Conservation (phyloP, 2,113 vertebrate species). For the Misgurnus anguillicaudatus region DNA sequence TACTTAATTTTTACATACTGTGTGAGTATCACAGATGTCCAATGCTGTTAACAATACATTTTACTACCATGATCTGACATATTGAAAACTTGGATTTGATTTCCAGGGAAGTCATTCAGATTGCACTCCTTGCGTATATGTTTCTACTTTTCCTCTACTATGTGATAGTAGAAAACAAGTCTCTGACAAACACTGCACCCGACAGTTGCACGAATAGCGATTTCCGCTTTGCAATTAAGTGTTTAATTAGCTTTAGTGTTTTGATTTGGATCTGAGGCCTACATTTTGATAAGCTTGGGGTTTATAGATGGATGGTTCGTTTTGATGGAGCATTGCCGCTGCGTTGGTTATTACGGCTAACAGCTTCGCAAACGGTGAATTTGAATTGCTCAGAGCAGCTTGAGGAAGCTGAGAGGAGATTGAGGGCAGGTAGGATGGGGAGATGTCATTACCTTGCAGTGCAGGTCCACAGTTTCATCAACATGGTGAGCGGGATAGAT, state of each 20-base stretch:
- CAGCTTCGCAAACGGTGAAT: conserved; percentile 79
- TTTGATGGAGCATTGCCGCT: conserved; percentile 20
- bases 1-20: no score
- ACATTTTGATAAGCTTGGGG: conserved; percentile 10
- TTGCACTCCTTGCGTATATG: background rate
- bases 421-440: conserved; percentile 38
- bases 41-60: no score
- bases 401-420: conserved; percentile 46
- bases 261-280: conserved; percentile 2
- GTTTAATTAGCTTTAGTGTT: conserved; percentile 37
- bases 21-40: no score
- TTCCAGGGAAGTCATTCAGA: no score
- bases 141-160: background rate
- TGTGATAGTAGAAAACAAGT: background rate
- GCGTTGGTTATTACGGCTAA: conserved; percentile 64
- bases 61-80: no score
- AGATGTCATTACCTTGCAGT: conserved; percentile 50
- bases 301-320: conserved; percentile 17
- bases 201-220: background rate
- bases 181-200: conserved; percentile 24
- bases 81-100: no score
- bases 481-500: conserved; percentile 46
- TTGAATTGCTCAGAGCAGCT: conserved; percentile 74
- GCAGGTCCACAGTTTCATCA: conserved; percentile 52
- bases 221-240: conserved; percentile 38